Evolutionary conservation across 2,113 vertebrate species (phyloP), one percentile per base, ranked within the genome.

Genomic region (Indri indri): DNA sequence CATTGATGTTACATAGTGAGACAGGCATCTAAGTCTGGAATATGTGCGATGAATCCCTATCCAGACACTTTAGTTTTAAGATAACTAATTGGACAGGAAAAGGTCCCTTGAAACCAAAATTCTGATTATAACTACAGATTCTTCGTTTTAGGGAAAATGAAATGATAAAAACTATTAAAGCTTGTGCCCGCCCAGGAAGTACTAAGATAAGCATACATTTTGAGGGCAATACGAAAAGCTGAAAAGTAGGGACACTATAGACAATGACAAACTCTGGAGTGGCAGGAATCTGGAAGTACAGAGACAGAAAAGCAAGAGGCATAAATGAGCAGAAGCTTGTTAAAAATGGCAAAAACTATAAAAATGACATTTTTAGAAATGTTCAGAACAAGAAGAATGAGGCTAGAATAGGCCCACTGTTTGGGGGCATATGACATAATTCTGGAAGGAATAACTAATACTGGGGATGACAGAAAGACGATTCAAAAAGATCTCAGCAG

Each of bases 351-450:
- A 61, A 83, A 90, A 42, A 97, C 73, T 92, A 92, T 85, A 94
- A 90, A 93, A 88, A 50, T 91, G n/a, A 94, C 65, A 91, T 88
- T 90, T 94, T 97, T 95, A 81, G 76, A 85, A 95, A 61, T 82
- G 52, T 91, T 94, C 45, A 94, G 80, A 96, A 90, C 37, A 88
- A 85, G 74, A 91, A 96, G 50, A 94, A 94, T 65, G 81, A 95
- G 42, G 59, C 57, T 42, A 90, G 34, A 92, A 76, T 71, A 96
- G 37, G 45, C 45, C 71, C 47, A 82, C 32, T 96, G 97, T 89
- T 92, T 91, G 59, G 40, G 74, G 96, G 47, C 30, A 52, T 71
- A 89, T 96, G 68, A 92, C 37, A 10, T 79, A 94, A 96, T 88
- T 92, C 91, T 88, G 68, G 54, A 94, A 92, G 47, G 47, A 88